Conservation (phyloP, 2,113 vertebrate genomes). For the Aythya baeri region DNA sequence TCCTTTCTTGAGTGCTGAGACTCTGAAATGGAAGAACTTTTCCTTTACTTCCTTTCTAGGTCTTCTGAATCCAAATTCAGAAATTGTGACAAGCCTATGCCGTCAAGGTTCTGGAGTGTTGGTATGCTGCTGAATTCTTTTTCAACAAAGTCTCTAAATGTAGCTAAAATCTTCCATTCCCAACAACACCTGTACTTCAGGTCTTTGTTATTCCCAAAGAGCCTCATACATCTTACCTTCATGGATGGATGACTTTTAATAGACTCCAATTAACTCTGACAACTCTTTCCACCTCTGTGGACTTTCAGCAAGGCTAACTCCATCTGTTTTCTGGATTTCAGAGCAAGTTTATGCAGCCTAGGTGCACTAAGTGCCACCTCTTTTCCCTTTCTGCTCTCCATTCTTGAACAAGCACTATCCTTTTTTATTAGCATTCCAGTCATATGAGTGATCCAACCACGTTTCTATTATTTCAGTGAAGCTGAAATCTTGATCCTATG, state of each 20-base stretch:
- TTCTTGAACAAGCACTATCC: neutral
- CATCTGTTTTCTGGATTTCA: neutral
- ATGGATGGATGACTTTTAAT: neutral
- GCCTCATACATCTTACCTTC: neutral
- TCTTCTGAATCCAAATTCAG: neutral
- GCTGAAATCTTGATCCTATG: neutral
- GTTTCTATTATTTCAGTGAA: neutral
- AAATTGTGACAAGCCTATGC: neutral
- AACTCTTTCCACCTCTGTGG: neutral
- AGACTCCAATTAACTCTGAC: neutral
- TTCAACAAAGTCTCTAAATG: neutral
- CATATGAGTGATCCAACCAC: rapidly evolving
- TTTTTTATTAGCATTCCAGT: neutral
- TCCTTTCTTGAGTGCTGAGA: neutral
- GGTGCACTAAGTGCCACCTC: neutral
- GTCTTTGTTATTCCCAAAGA: neutral
- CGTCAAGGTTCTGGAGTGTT: neutral
- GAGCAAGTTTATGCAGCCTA: neutral
- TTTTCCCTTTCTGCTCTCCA: neutral
- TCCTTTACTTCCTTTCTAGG: neutral
- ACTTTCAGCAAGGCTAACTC: neutral
- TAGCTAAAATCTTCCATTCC: neutral
- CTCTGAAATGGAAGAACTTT: neutral
- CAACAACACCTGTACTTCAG: neutral
- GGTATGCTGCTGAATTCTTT: neutral